Conservation (phyloP, 2,888 invertebrate genomes). For the Philopedon plagiatum region DNA sequence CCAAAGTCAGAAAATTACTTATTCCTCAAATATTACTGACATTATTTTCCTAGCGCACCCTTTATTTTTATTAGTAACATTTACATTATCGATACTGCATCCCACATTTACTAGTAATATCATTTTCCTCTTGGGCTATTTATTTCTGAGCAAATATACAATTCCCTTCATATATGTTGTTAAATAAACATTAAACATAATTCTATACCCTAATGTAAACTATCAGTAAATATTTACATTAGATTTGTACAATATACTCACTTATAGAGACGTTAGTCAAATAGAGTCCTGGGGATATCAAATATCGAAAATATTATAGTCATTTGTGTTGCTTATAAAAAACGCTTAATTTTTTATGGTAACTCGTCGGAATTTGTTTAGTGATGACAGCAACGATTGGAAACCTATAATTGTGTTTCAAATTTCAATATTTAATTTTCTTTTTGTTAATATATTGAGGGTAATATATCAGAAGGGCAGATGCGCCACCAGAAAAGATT, state of each 20-base stretch:
- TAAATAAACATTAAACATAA: conserved; percentile 9
- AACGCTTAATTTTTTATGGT: too few species aligned
- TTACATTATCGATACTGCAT: not conserved
- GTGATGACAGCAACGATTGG: too few species aligned
- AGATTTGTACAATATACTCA: not conserved
- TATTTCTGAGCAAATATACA: not conserved
- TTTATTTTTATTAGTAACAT: conserved; percentile 4
- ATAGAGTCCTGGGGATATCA: not conserved
- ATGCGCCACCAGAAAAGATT: too few species aligned
- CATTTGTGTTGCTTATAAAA: too few species aligned
- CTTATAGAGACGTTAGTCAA: not conserved
- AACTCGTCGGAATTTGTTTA: too few species aligned
- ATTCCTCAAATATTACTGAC: not conserved
- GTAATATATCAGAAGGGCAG: too few species aligned
- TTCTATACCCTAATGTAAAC: conserved; percentile 13
- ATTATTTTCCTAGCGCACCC: not conserved
- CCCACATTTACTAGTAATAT: not conserved
- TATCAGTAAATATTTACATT: conserved; percentile 11
- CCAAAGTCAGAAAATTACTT: not conserved
- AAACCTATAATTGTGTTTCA: too few species aligned
- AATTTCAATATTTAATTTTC: too few species aligned
- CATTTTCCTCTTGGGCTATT: not conserved
- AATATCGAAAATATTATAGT: not conserved
- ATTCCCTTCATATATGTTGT: conserved; percentile 6
- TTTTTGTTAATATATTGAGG: too few species aligned